Evolutionary conservation across 2,113 vertebrate species (phyloP), one percentile per base, ranked within the genome.

Genomic region (Neotoma lepida): DNA sequence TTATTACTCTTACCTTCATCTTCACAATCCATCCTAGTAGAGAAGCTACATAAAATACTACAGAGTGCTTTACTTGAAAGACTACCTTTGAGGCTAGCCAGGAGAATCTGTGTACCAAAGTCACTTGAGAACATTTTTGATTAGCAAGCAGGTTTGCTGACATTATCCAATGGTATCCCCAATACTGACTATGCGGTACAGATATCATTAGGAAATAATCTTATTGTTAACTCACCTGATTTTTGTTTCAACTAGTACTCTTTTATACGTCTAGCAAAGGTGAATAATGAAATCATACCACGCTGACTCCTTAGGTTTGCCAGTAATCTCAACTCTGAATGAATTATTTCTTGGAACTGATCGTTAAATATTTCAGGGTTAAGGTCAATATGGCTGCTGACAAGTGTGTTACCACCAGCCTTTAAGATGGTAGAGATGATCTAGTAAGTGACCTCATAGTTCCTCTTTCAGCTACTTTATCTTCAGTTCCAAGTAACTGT

Each of bases 81-180:
- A 99, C 99, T 93, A 99, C 99, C 33, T 99, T 99, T 91, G 99
- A 99, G 95, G 98, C 98, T 99, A n/a, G 99, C 99, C 93, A 99
- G 99, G 99, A 99, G 99, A 96, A 99, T 99, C 98, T 99, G 90
- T 99, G 98, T 97, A 99, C 98, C 84, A 99, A 99, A 99, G 99
- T 94, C 98, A 99, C 99, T 98, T 98, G 99, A 99, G 35, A 99
- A 99, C 98, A 99, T 99, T 98, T 99, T 99, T 1, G 98, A 99
- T 24, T 98, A 98, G 54, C 99, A 99, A 64, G 99, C 98, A 6
- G 99, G 99, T 92, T 95, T 99, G 95, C 66, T 99, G 96, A 98
- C 99, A 0, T 98, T 99, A 39, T 98, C 99, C 86, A 99, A 98
- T 0, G 98, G 99, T 26, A 99, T 99, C 95, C 95, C 99, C 0